Evolutionary conservation across 2,113 vertebrate genomes (phyloP).

Genomic region (Pangasianodon hypophthalmus): DNA sequence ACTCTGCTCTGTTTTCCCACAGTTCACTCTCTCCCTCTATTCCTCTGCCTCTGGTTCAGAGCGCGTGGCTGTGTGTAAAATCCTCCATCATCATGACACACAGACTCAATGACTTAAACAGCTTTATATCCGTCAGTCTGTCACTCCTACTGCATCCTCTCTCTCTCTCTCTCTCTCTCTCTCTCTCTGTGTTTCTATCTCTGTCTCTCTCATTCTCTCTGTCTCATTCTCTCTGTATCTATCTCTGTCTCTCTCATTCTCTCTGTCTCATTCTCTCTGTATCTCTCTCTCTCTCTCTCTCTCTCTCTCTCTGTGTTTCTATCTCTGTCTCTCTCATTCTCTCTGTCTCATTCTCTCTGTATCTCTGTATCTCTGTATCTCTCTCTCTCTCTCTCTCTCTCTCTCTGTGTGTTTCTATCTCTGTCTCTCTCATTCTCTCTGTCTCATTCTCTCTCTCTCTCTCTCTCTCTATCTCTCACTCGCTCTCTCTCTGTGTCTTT

Average conservation of each 20-base stretch:
- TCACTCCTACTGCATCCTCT: slow-evolving; percentile 11
- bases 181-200: not conserved
- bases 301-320: no score
- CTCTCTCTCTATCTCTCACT: not conserved
- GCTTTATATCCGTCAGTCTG: slow-evolving; percentile 21
- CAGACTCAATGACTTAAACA: not conserved
- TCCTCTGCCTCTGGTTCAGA: not conserved
- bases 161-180: not conserved
- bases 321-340: not conserved
- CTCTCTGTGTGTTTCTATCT: no score
- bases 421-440: no score
- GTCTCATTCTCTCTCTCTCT: not conserved
- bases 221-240: no score
- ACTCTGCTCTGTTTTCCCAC: not conserved
- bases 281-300: no score
- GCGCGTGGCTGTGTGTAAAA: not conserved
- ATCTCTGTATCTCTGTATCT: not conserved
- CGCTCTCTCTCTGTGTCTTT: not conserved
- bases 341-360: no score
- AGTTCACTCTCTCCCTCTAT: slow-evolving; percentile 57
- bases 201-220: no score
- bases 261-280: no score
- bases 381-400: not conserved
- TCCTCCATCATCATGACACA: not conserved
- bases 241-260: no score